These are phyloP conservation scores for Callocephalon fimbriatum DNA, from an alignment of 2,113 vertebrate genomes.

Conservation along the genomic window DNA sequence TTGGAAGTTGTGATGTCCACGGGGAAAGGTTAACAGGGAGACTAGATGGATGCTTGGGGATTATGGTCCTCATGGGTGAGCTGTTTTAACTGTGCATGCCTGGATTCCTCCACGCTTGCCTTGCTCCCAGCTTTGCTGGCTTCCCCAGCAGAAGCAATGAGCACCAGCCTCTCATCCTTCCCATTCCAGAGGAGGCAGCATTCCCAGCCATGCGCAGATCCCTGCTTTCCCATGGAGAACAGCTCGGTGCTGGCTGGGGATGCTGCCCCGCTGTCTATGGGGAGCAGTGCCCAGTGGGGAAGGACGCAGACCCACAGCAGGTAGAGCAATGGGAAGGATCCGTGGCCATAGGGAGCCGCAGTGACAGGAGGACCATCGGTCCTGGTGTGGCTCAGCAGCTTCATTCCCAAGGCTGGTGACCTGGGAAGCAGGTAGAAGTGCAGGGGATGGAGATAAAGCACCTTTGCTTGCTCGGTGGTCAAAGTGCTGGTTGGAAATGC, in stretches of 20 bases:
- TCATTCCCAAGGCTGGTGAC: not conserved
- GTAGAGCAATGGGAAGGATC: not conserved
- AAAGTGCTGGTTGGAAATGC: slow-evolving; percentile 8
- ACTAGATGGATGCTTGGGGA: not conserved
- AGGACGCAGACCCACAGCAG: fast-evolving
- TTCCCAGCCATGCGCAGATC: fast-evolving
- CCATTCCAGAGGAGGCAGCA: not conserved
- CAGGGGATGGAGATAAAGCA: slow-evolving; percentile 6
- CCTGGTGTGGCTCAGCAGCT: not conserved
- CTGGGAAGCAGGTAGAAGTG: not conserved
- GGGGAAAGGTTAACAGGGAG: not conserved
- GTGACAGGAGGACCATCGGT: not conserved
- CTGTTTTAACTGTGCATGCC: not conserved
- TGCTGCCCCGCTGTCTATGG: not conserved
- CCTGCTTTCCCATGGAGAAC: fast-evolving
- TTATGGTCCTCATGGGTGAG: fast-evolving
- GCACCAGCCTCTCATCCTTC: not conserved
- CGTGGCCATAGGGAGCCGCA: fast-evolving
- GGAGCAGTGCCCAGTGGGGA: not conserved
- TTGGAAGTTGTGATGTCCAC: not conserved
- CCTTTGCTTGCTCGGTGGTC: not conserved
- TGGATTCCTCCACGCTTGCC: not conserved
- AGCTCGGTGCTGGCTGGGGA: fast-evolving
- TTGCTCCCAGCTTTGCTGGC: not conserved
- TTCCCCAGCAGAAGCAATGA: not conserved